Evolutionary conservation across 2,797 vertebrate genomes (phyloP).

Genomic region (Etheostoma nigrum): DNA sequence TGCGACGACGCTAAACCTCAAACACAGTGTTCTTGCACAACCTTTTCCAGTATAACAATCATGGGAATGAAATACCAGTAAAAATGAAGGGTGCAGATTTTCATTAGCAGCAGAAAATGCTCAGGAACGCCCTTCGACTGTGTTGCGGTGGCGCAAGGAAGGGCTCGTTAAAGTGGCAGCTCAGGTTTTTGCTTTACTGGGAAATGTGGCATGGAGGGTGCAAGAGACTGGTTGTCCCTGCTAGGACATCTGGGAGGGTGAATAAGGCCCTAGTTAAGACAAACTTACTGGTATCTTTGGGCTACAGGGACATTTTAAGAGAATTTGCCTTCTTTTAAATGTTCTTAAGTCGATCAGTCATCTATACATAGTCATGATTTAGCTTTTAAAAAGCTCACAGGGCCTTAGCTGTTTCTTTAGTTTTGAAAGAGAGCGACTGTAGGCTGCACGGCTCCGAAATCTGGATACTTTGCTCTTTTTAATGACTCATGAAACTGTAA

Average conservation of each 20-base stretch:
- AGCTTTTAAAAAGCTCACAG: constrained; percentile 57
- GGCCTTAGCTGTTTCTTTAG: constrained; percentile 60
- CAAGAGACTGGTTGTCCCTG: constrained; percentile 19
- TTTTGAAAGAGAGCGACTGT: constrained; percentile 53
- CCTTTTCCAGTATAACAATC: constrained; percentile 47
- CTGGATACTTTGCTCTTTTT: constrained; percentile 70
- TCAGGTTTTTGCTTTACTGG: constrained; percentile 45
- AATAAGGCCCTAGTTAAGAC: not conserved
- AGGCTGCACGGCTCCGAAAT: constrained; percentile 55
- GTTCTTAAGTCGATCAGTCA: constrained; percentile 19
- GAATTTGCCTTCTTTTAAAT: constrained; percentile 15
- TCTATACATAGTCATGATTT: constrained; percentile 34
- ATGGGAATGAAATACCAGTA: constrained; percentile 39
- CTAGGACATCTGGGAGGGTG: constrained; percentile 15
- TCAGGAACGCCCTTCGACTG: constrained; percentile 9
- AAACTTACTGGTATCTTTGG: constrained; percentile 8
- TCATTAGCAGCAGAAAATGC: constrained; percentile 40
- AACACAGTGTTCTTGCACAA: constrained; percentile 48
- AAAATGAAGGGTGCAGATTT: constrained; percentile 52
- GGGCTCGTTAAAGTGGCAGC: constrained; percentile 41
- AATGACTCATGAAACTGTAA: constrained; percentile 63
- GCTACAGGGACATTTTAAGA: constrained; percentile 19
- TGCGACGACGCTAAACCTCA: constrained; percentile 15
- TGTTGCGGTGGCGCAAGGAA: constrained; percentile 27
- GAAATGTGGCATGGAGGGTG: constrained; percentile 18